phyloP scores from a whole-genome alignment of 2,113 vertebrate species.

The Pollimyrus isidori region DNA sequence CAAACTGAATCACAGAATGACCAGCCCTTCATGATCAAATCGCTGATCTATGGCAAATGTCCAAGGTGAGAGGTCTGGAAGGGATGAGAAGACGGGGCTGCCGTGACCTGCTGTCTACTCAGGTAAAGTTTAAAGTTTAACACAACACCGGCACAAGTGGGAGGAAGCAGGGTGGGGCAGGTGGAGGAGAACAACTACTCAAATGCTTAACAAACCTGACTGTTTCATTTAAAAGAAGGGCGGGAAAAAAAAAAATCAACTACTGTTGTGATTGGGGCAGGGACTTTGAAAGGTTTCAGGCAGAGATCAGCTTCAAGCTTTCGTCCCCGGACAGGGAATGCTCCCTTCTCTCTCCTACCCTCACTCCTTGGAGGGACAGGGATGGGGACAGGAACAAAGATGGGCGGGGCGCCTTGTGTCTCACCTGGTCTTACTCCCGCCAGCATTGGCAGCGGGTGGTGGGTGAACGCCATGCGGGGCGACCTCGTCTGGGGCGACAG shows the following conservation, averaged over 20 bases:
- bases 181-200: background rate
- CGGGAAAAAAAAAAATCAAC: background rate
- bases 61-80: background rate
- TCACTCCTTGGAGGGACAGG: background rate
- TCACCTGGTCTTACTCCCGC: constrained; percentile 97
- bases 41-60: background rate
- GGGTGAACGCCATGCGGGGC: constrained; percentile 92
- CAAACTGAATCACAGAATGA: constrained; percentile 27
- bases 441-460: constrained; percentile 94
- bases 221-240: background rate
- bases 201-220: background rate
- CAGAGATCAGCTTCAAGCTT: background rate
- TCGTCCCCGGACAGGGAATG: background rate
- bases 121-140: background rate
- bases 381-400: constrained; percentile 39
- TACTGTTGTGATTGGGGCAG: background rate
- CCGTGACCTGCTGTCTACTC: background rate
- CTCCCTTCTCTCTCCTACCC: constrained; percentile 1
- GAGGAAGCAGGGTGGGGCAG: background rate
- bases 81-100: background rate
- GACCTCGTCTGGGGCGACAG: constrained; percentile 86
- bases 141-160: constrained; percentile 1
- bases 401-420: constrained; percentile 50
- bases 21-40: background rate
- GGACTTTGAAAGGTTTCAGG: background rate